Evolutionary conservation across 53 echinoderm and acorn worm genomes (phyloP).

Genomic region (Astropecten irregularis): DNA sequence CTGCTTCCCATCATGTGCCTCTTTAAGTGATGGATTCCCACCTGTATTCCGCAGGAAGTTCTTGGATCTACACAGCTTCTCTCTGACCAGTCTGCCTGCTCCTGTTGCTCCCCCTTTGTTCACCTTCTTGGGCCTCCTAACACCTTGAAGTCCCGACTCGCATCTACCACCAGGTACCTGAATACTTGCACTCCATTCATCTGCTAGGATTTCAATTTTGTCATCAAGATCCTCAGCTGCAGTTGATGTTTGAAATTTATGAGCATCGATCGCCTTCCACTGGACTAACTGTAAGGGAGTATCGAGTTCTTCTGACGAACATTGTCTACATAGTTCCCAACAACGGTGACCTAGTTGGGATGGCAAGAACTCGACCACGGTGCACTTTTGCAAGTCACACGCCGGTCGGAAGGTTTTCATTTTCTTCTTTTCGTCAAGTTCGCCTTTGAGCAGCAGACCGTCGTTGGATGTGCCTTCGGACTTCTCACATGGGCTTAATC

Average conservation of each 20-base stretch:
- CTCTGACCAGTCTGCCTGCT: conserved; percentile 26
- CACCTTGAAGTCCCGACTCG: too few relatives aligned
- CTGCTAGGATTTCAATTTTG: conserved; percentile 25
- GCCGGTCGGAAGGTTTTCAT: conserved; percentile 8
- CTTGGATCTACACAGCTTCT: conserved; percentile 35
- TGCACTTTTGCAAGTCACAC: conserved; percentile 2
- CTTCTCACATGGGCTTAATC: too few relatives aligned
- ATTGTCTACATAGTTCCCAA: background rate
- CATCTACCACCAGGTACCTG: too few relatives aligned
- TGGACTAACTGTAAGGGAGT: too few relatives aligned
- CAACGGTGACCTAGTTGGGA: background rate
- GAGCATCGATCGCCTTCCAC: too few relatives aligned
- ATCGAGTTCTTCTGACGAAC: too few relatives aligned
- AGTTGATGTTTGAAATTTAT: too few relatives aligned
- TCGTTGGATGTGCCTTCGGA: too few relatives aligned
- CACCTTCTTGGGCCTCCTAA: background rate
- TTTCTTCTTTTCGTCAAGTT: background rate
- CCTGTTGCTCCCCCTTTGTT: conserved; percentile 8
- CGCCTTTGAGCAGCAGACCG: background rate
- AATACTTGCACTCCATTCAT: background rate
- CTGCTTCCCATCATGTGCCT: background rate
- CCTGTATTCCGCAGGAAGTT: background rate
- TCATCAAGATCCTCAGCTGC: background rate
- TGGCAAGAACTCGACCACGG: background rate
- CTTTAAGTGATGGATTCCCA: background rate